Conservation (phyloP, 2,797 vertebrate species). For the Accipiter minullus region DNA sequence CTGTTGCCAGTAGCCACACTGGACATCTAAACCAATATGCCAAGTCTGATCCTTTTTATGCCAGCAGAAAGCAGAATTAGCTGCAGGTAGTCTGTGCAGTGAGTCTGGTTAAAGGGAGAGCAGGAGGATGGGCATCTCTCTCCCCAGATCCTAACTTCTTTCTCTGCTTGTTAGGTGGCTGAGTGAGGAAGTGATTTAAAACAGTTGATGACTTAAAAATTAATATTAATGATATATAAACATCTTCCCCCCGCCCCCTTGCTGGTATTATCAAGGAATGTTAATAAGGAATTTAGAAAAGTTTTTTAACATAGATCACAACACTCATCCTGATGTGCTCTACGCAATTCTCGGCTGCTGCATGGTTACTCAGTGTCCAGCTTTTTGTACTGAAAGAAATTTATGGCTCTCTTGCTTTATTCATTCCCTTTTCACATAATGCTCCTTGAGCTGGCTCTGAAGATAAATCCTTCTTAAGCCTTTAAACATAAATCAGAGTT, state of each 20-base stretch:
- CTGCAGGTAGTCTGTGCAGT: background rate
- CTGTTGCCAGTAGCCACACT: background rate
- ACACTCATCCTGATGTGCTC: background rate
- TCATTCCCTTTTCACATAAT: constrained; percentile 13
- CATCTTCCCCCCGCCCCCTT: background rate
- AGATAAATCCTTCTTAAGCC: constrained; percentile 19
- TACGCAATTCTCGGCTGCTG: background rate
- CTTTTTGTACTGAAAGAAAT: constrained; percentile 7
- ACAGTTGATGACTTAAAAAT: background rate
- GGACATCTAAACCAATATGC: background rate
- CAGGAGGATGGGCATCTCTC: background rate
- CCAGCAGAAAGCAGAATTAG: background rate
- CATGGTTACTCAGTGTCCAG: background rate
- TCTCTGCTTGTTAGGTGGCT: background rate
- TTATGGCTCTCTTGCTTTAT: constrained; percentile 7
- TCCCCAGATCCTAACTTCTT: background rate
- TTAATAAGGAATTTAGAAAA: background rate
- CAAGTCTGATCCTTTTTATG: background rate
- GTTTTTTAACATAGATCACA: background rate
- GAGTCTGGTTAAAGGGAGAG: background rate
- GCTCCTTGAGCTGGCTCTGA: background rate
- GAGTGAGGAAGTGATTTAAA: background rate
- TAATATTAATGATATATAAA: background rate
- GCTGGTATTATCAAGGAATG: background rate
- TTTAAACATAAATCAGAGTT: constrained; percentile 26